Evolutionary conservation across 2,113 vertebrate genomes (phyloP), one percentile per base, ranked within the genome.

Genomic region (Mormyrus iriodes): DNA sequence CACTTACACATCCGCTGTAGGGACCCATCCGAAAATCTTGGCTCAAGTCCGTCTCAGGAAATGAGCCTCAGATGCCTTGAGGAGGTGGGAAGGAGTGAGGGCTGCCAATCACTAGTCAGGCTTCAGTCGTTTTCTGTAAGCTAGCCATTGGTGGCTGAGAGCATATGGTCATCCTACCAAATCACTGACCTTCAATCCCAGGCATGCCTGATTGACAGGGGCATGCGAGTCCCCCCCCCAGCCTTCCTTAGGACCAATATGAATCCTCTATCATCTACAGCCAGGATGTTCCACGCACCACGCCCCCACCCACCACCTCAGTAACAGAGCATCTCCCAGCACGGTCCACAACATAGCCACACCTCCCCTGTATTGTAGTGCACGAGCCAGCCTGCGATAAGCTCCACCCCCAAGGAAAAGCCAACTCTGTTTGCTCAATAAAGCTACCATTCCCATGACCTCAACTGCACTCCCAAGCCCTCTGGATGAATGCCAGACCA

Each of bases 391-490:
- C 5, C 85, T 17, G 21, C 21, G 3, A n/a, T 6, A 86, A 86
- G 49, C 85, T 86, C 85, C 85, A 39, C 85, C 49, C 85, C 12
- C 27, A 48, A 31, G 85, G 49, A 52, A 52, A 86, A 86, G 27
- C 46, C 49, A 86, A 52, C 44, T 82, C 27, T 35, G 49, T 86
- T 31, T 86, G n/a, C 85, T 86, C 44, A 52, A 53, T 52, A 86
- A 86, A 86, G 48, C n/a, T 53, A 52, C 48, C 85, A 86, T 86
- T 86, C 85, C 85, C 85, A 86, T 86, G 85, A 86, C 85, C 85
- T 86, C 48, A 35, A 31, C 85, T 86, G 85, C 85, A 86, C 85
- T 86, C 49, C 61, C 10, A 48, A 44, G 82, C 39, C n/a, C 82
- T 84, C 44, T 84, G 82, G 82, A 86, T 27, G 49, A 86, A 53